A percentile compares a stretch with the other conserved stretches of the same genome.
phyloP scores from a whole-genome alignment of 92 coral and sea anemone genomes.

The Epizoanthus scotinus region DNA sequence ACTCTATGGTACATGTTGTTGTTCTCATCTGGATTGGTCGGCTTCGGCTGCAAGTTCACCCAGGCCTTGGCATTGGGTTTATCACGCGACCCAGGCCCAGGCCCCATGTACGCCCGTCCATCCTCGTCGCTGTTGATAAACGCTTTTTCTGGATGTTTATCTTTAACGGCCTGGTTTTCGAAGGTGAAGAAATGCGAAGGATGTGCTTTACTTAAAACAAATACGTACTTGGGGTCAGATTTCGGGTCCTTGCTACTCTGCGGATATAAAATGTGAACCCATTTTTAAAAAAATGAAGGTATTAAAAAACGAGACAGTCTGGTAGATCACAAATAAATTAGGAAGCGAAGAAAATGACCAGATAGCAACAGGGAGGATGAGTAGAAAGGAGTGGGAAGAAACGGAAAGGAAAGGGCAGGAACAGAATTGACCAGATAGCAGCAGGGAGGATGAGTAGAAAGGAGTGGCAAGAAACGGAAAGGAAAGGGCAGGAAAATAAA shows the following conservation, averaged over 20 bases:
- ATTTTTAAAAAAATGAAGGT: not conserved
- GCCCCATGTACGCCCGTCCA: conserved; percentile 26
- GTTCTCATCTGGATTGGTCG: not conserved
- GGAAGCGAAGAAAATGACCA: not conserved
- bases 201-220: not conserved
- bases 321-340: not conserved
- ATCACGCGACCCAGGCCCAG: conserved; percentile 26
- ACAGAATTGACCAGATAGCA: not conserved
- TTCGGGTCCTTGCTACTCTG: not conserved
- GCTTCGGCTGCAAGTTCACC: too few species aligned
- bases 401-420: not conserved
- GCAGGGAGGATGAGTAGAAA: too few species aligned
- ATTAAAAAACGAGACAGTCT: not conserved
- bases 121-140: conserved; percentile 22
- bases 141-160: not conserved
- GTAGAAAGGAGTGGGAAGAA: too few species aligned
- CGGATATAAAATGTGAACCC: not conserved
- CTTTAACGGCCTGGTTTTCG: not conserved
- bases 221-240: conserved; percentile 1
- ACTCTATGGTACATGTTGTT: not conserved
- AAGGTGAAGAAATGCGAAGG: conserved; percentile 23
- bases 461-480: too few species aligned
- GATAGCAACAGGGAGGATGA: not conserved
- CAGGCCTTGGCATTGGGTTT: not conserved
- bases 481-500: too few species aligned